Conservation (phyloP, 1,140 invertebrate species). For the Brachionus koreanus region DNA sequence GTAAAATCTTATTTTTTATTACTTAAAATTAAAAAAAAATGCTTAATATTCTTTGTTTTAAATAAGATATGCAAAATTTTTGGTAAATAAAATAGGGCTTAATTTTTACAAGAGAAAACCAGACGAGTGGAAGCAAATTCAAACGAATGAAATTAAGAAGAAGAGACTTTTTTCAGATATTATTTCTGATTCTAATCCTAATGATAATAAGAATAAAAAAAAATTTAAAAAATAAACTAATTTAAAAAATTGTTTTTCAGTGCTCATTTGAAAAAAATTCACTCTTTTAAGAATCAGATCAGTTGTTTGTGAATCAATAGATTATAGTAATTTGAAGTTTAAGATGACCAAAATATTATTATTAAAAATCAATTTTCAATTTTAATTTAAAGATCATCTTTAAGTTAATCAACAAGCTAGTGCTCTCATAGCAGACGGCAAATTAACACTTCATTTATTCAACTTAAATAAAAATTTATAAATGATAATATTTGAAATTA, state of each 20-base stretch:
- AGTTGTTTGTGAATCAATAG: too few species aligned
- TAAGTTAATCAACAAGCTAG: too few species aligned
- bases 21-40: neutral
- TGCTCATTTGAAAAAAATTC: neutral
- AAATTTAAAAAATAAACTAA: conserved; percentile 18
- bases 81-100: conserved; percentile 31
- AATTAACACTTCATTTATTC: too few species aligned
- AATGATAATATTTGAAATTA: too few species aligned
- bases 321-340: too few species aligned
- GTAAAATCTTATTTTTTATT: neutral
- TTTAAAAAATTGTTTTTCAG: neutral
- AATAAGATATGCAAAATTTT: conserved; percentile 32
- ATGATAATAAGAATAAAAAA: neutral
- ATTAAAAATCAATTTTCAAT: too few species aligned
- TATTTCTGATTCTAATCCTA: neutral
- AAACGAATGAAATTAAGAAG: conserved; percentile 29
- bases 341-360: too few species aligned
- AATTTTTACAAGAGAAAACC: conserved; percentile 41
- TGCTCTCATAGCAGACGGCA: too few species aligned
- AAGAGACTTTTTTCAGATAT: conserved; percentile 36
- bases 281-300: too few species aligned
- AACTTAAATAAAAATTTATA: too few species aligned
- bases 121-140: conserved; percentile 41
- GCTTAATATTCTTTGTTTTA: neutral
- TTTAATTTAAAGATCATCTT: too few species aligned